Evolutionary conservation across 2,888 invertebrate genomes (phyloP).

Genomic region (Physocephala rufipes): DNA sequence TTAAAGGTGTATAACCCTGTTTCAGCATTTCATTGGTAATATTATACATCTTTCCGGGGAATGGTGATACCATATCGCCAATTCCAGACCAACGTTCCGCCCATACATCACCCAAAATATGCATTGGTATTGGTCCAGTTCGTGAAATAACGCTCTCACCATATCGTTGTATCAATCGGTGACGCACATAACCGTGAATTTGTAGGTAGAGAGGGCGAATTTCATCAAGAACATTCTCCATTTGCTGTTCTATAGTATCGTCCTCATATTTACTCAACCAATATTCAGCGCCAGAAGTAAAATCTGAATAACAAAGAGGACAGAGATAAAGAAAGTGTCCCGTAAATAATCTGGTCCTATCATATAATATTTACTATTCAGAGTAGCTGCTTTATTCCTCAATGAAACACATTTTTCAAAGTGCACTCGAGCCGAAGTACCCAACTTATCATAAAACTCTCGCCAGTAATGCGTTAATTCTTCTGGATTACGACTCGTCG

Average conservation of each 20-base stretch:
- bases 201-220: constrained; percentile 83
- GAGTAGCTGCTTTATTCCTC: constrained; percentile 75
- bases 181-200: constrained; percentile 83
- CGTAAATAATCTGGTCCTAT: neutral
- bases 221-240: constrained; percentile 76
- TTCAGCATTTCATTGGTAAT: constrained; percentile 77
- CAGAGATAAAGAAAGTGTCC: neutral
- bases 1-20: constrained; percentile 78
- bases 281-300: constrained; percentile 74
- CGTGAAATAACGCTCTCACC: constrained; percentile 74
- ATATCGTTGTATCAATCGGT: constrained; percentile 75
- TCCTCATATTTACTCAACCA: constrained; percentile 80
- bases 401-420: constrained; percentile 75
- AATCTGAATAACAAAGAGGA: constrained; percentile 67
- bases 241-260: constrained; percentile 73
- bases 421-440: constrained; percentile 71
- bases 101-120: constrained; percentile 86
- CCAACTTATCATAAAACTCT: constrained; percentile 81
- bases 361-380: constrained; percentile 69
- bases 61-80: constrained; percentile 73
- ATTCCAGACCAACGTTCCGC: constrained; percentile 76
- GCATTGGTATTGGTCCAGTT: constrained; percentile 80
- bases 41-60: no score
- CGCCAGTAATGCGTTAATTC: constrained; percentile 82
- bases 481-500: constrained; percentile 78